Base-by-base conservation (phyloP, 2,888 invertebrate genomes). In the Heliconius ethilla region DNA sequence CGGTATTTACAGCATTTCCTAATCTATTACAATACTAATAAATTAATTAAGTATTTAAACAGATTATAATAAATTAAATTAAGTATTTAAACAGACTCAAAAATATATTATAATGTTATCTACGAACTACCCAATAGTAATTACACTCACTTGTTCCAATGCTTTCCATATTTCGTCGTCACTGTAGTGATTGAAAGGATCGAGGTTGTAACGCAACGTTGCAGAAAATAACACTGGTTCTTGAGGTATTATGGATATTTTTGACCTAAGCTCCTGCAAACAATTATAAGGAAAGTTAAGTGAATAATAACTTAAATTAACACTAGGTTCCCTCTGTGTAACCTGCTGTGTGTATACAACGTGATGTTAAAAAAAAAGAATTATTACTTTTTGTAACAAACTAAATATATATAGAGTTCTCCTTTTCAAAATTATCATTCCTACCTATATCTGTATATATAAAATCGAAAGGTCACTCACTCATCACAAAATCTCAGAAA, bases 231-330 rank as follows among this genome's bases (percentile, higher is more conserved):
- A 86, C 11, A 96, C 95, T 0, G 96, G 96, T 80, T 96, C 96
- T 90, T 96, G 96, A 0, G 96, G 96, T 83, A 97, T 97, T 73
- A 97, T 97, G 3, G 97, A 96, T 84, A 97, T 96, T 84, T 95
- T 95, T 0, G 96, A 94, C 77, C 97, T 91, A 22, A 97, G 90
- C 72, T 95, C 92, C 92, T 95, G 86, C 63, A 84, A 87, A 63
- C 66, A 63, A 77, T 33, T 33, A 33, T 33, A 7, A 33, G 33
- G 33, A 33, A 33, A 33, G 1, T 33, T 0, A n/a, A 33, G 33
- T 33, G 6, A 33, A 33, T 33, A 6, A 33, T 33, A 29, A 29
- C 4, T 29, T 29, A 29, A 29, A 29, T 29, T 29, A 37, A 37
- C 37, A 37, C 11, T 37, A 10, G 10, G 18, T 18, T 45, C 5